Evolutionary conservation across 2,797 vertebrate species (phyloP).

Genomic region (Zalophus californianus): DNA sequence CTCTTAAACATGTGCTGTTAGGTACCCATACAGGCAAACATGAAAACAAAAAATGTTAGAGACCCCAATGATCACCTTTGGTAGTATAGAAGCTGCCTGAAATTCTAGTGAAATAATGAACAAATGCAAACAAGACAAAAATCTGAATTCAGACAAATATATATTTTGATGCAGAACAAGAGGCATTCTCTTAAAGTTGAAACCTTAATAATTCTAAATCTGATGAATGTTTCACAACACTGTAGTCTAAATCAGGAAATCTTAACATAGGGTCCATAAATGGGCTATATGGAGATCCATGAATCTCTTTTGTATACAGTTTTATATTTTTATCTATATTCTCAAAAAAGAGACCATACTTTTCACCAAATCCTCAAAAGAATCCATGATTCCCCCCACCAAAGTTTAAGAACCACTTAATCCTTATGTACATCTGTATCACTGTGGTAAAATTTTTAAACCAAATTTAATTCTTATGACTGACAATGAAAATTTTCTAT

Average conservation of each 20-base stretch:
- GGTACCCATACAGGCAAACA: neutral
- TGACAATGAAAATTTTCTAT: neutral
- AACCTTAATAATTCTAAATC: slow-evolving; percentile 7
- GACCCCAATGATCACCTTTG: neutral
- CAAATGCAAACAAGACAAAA: neutral
- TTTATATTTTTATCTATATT: neutral
- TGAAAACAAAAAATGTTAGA: neutral
- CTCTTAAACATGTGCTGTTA: neutral
- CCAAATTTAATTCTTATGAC: slow-evolving; percentile 10
- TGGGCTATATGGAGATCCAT: neutral
- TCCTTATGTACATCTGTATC: neutral
- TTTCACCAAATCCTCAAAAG: slow-evolving; percentile 34
- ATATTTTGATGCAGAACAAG: neutral
- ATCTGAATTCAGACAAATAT: neutral
- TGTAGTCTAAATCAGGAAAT: neutral
- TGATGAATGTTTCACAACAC: neutral
- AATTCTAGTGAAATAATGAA: slow-evolving; percentile 29
- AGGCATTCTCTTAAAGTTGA: neutral
- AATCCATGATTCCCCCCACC: neutral
- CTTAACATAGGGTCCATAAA: neutral
- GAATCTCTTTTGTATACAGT: neutral
- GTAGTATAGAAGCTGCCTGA: neutral
- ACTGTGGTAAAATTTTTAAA: slow-evolving; percentile 13
- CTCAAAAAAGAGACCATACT: neutral
- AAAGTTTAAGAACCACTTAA: neutral